These are phyloP conservation scores for Atractosteus spatula DNA, from an alignment of 2,113 vertebrate genomes.

Conservation along the genomic window DNA sequence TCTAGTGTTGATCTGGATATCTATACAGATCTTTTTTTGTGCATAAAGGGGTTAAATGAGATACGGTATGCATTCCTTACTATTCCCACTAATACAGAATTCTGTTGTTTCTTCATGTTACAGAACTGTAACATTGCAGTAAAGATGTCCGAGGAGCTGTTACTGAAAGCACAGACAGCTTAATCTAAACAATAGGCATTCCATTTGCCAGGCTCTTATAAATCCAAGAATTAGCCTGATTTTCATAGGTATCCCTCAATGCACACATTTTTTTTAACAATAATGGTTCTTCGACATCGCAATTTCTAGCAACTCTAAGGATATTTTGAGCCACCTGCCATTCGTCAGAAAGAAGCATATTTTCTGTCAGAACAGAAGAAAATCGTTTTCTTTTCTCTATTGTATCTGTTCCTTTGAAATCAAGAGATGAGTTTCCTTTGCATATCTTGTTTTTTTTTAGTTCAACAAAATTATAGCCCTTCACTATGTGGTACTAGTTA, in stretches of 20 bases:
- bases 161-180: slow-evolving; percentile 4
- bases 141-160: slow-evolving; percentile 1
- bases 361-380: slow-evolving; percentile 2
- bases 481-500: not conserved
- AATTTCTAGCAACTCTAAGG: slow-evolving; percentile 1
- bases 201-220: slow-evolving; percentile 4
- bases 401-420: slow-evolving; percentile 2
- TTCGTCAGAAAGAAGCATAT: not conserved
- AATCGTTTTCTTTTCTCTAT: not conserved
- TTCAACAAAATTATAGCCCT: not conserved
- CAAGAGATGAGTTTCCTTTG: not conserved
- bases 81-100: not conserved
- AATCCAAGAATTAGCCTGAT: not conserved
- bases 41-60: slow-evolving; percentile 1
- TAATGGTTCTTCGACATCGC: not conserved
- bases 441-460: not conserved
- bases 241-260: slow-evolving; percentile 5
- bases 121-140: slow-evolving; percentile 2
- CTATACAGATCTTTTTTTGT: not conserved
- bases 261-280: not conserved
- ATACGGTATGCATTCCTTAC: not conserved
- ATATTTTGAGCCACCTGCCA: slow-evolving; percentile 11
- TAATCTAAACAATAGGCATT: not conserved
- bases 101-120: not conserved
- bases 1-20: not conserved